phyloP scores from a whole-genome alignment of 2,113 vertebrate genomes.

The Eudyptes chrysolophus region DNA sequence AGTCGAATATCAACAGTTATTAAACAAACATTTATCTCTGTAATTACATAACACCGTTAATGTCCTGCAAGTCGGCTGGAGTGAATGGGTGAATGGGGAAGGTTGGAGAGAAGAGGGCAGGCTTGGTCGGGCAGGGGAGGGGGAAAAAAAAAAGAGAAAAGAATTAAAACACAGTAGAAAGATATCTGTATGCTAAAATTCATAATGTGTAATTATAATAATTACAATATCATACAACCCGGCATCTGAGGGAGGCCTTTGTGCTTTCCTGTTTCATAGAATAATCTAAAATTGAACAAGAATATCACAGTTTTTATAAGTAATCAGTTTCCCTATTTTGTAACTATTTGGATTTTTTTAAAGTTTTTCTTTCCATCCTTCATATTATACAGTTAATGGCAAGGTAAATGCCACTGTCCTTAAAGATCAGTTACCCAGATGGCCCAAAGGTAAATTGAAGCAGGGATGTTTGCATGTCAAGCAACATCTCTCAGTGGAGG shows the following conservation, averaged over 20 bases:
- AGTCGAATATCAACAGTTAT: slow-evolving; percentile 79
- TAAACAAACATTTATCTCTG: slow-evolving; percentile 86
- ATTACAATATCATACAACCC: slow-evolving; percentile 92
- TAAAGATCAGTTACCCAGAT: not conserved
- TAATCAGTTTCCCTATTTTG: slow-evolving; percentile 19
- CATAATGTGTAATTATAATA: slow-evolving; percentile 89
- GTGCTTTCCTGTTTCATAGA: slow-evolving; percentile 85
- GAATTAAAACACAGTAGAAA: slow-evolving; percentile 90
- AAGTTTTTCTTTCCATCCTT: not conserved
- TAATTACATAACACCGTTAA: slow-evolving; percentile 84
- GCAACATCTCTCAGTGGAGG: not conserved
- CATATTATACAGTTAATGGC: not conserved
- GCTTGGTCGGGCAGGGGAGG: not conserved
- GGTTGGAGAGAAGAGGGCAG: not conserved
- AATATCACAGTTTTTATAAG: slow-evolving; percentile 73
- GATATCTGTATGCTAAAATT: slow-evolving; percentile 90
- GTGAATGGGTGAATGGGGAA: not conserved
- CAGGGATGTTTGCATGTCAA: slow-evolving; percentile 50
- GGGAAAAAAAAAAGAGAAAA: not conserved
- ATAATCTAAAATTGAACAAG: slow-evolving; percentile 71
- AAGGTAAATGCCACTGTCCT: slow-evolving; percentile 20
- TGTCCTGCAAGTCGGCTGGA: slow-evolving; percentile 74
- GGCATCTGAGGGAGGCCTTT: slow-evolving; percentile 84
- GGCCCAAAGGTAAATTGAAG: not conserved
- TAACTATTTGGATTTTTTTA: not conserved